Evolutionary conservation across 2,888 invertebrate genomes (phyloP), one percentile per base, ranked within the genome.

Genomic region (Neocrepidodera transversa): DNA sequence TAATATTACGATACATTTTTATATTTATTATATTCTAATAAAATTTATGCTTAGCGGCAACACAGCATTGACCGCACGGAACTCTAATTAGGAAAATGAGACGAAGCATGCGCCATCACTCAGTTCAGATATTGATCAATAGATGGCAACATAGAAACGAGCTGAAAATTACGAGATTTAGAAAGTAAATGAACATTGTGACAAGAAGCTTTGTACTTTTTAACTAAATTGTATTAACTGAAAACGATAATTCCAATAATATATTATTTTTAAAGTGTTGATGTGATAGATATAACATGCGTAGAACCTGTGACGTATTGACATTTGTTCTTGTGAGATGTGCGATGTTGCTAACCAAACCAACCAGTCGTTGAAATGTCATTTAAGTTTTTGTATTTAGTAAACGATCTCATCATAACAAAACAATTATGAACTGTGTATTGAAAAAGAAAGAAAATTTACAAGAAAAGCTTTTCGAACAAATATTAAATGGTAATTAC

Each of bases 401-500:
- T 6, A 28, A 32, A 10, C 5, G 6, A 13, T 11, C 11, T 32
- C 11, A 11, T 4, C 13, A n/a, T 6, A 3, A 32, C 10, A 13
- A 32, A 13, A 13, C 2, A 32, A 32, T 11, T 3, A 32, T 32
- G 32, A 32, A 13, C 11, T 32, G 13, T 32, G 32, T 13, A 32
- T 4, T 32, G 32, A 4, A 32, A n/a, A 13, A 32, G 32, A 32
- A 32, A n/a, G 13, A 23, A 7, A 17, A 17, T n/a, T 10, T 10
- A 5, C 2, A 35, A 14, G 20, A 20, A 18, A 48, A 50, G 23
- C 28, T 60, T 10, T 51, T 60, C 2, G 32, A 56, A 23, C 36
- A 60, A 40, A 38, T 60, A 14, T 11, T 56, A 7, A 54, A 35
- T 42, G 59, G 59, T 2, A 59, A 43, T 13, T 59, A 59, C 14